Base-by-base conservation (phyloP, 2,113 vertebrate genomes). In the Oostethus manadensis region DNA sequence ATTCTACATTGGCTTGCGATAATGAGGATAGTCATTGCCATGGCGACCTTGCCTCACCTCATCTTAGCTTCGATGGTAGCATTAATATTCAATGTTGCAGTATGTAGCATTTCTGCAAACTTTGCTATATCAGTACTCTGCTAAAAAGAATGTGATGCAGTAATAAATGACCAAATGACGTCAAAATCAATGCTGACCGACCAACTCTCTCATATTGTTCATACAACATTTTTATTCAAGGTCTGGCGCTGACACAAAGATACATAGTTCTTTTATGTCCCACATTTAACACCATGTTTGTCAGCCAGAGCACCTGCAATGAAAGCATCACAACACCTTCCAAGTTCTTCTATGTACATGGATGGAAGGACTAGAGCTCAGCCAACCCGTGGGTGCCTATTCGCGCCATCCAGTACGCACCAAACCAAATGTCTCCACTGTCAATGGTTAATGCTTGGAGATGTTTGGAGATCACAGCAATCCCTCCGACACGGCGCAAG, bases 361-460 rank as follows among this genome's bases (percentile, higher is more conserved):
- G 21, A 8, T 11, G 87, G 51, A 86, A 87, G 68, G 87, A 87
- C 68, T 87, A 83, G 0, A 75, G 83, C 17, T 87, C 83, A 44
- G 64, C 86, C 56, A 88, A 88, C 69, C 71, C 86, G 75, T 71
- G 78, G 88, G 83, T 2, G 6, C 73, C 62, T 71, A 83, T 67
- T 59, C 62, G 56, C 70, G 68, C 83, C 23, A 60, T 89, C 81
- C 75, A 77, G 85, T 86, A 62, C 83, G 86, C 78, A 53, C 21
- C 55, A 22, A 54, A 18, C 20, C 42, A 50, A 58, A 44, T 51
- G 17, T 11, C 14, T 60, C 20, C 50, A 44, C 29, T 61, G 43
- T 61, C 51, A 46, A 56, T 33, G 29, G 5, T 33, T 4, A 33
- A 33, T 33, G 29, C 29, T 33, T 33, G 29, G 7, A 33, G 5